A percentile compares a stretch with the other conserved stretches of the same genome.
Evolutionary conservation across 1,140 invertebrate species (phyloP).

Genomic region (Archegozetes longisetosus): DNA sequence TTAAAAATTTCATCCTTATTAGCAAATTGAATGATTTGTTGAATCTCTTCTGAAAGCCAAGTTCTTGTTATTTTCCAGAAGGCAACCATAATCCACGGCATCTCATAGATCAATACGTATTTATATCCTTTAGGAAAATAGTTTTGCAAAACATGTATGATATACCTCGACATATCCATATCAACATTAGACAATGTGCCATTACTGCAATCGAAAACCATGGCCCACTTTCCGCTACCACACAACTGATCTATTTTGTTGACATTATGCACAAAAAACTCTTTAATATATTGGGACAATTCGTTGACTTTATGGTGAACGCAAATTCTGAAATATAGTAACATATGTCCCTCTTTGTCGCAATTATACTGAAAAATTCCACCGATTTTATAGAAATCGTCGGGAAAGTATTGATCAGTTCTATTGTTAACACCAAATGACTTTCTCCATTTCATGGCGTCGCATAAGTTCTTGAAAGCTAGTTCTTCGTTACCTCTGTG

Average conservation of each 20-base stretch:
- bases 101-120: slow-evolving; percentile 13
- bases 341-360: slow-evolving; percentile 4
- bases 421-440: slow-evolving; percentile 47
- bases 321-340: slow-evolving; percentile 10
- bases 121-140: slow-evolving; percentile 8
- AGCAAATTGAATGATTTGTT: neutral
- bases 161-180: neutral
- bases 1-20: slow-evolving; percentile 2
- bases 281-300: neutral
- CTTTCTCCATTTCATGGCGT: slow-evolving; percentile 65
- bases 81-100: slow-evolving; percentile 10
- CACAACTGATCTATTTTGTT: neutral
- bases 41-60: slow-evolving; percentile 5
- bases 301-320: neutral
- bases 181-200: slow-evolving; percentile 11
- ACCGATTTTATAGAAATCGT: slow-evolving; percentile 1
- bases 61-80: neutral
- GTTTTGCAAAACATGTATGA: slow-evolving; percentile 4
- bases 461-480: slow-evolving; percentile 58
- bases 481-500: slow-evolving; percentile 36
- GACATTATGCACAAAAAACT: slow-evolving; percentile 10
- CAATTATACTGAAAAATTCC: slow-evolving; percentile 1
- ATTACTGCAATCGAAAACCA: slow-evolving; percentile 10
- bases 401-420: slow-evolving; percentile 5
- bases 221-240: neutral